phyloP scores from a whole-genome alignment of 2,797 vertebrate species.

The Characodon lateralis region DNA sequence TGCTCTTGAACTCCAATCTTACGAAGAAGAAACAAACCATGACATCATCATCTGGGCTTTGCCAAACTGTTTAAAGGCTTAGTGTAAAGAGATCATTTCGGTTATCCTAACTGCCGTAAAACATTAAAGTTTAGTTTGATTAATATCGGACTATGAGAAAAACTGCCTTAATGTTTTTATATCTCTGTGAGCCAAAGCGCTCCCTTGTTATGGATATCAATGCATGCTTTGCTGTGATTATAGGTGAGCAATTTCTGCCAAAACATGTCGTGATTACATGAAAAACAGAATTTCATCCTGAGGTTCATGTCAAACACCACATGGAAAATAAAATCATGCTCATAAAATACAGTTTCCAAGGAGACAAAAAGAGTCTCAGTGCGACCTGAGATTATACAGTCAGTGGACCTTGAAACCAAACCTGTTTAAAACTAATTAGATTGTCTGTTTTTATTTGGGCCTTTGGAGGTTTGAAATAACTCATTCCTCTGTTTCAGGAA shows the following conservation, averaged over 20 bases:
- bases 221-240: not conserved
- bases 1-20: no score
- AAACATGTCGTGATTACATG: not conserved
- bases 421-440: not conserved
- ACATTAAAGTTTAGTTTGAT: no score
- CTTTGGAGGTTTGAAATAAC: not conserved
- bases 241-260: not conserved
- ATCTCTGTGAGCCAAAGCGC: no score
- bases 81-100: no score
- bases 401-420: slow-evolving; percentile 22
- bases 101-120: no score
- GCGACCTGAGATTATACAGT: slow-evolving; percentile 31
- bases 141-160: no score
- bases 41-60: no score
- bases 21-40: no score
- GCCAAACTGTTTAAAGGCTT: no score
- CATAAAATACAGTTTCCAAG: slow-evolving; percentile 37
- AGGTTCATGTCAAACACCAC: not conserved
- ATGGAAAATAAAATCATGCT: not conserved
- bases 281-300: not conserved
- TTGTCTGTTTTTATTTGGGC: not conserved
- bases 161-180: no score
- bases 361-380: slow-evolving; percentile 27
- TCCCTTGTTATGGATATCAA: no score
- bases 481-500: not conserved